Conservation (phyloP, 2,888 invertebrate genomes). For the Hydrotaea diabolus region DNA sequence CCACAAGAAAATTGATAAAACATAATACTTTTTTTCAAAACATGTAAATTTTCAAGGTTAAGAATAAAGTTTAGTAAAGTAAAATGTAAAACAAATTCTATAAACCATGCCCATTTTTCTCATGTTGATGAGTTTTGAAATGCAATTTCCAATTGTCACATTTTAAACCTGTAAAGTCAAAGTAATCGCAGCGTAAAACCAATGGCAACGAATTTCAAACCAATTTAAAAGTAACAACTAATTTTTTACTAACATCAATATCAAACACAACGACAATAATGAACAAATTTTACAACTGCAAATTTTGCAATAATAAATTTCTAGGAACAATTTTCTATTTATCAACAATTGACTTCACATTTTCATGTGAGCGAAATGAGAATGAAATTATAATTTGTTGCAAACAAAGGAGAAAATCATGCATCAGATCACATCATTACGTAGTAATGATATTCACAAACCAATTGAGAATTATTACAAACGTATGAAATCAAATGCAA, state of each 20-base stretch:
- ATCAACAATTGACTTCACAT: constrained; percentile 43
- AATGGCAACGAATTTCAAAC: constrained; percentile 27
- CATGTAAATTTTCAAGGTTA: no score
- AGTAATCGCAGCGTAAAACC: neutral
- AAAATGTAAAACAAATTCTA: constrained; percentile 19
- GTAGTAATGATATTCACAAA: constrained; percentile 16
- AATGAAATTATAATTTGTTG: constrained; percentile 1
- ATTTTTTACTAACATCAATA: constrained; percentile 2
- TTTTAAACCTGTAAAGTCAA: constrained; percentile 32
- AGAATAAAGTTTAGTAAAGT: no score
- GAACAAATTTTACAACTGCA: neutral
- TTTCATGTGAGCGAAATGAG: neutral
- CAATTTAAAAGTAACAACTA: no score
- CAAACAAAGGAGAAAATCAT: constrained; percentile 40
- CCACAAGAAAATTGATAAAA: no score
- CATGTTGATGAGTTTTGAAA: neutral
- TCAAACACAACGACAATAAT: neutral
- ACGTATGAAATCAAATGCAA: constrained; percentile 7
- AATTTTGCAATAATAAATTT: constrained; percentile 19
- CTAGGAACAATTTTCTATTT: neutral
- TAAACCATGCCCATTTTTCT: constrained; percentile 35
- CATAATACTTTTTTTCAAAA: no score
- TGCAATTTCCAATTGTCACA: no score
- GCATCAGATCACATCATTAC: constrained; percentile 3
- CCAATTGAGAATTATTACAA: constrained; percentile 59